Base-by-base conservation (phyloP, 1,140 invertebrate genomes). In the Coelopa frigida region DNA sequence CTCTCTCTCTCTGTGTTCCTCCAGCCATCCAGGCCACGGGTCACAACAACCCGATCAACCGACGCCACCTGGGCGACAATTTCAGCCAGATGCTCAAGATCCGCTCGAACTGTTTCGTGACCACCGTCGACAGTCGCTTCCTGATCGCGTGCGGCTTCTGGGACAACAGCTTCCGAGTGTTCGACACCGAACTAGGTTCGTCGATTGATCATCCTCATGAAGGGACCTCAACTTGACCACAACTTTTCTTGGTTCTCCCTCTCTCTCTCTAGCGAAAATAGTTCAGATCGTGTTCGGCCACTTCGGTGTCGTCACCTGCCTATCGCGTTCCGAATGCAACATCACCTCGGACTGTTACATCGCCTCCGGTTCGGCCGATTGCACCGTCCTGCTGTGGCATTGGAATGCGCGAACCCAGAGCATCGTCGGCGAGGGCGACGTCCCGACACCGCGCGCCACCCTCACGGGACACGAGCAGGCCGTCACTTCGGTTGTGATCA, bases 331-430 rank as follows among this genome's bases (percentile, higher is more conserved):
- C 8, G 96, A 99, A 70, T 97, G 94, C 70, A 98, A 96, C 71
- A 92, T 98, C 39, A 96, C 92, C 22, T 94, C 94, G 4, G 95
- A 99, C 72, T 99, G 94, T 71, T 99, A 98, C 72, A 86, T 99
- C 46, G 94, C 94, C 1, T 97, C 94, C 3, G 97, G 95, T 22
- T 94, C 91, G 27, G 88, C 94, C 8, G 97, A 99, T 71, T 98
- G 95, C 69, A 98, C 95, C 0, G 91, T 99, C 6, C 76, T 98
- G 35, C 72, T 99, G 4, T 99, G 96, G 96, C 94, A 98, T 59
- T 99, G 96, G 92, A 98, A 89, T 63, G 92, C 93, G 1, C 79
- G 94, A 37, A 91, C 89, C 32, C 92, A 95, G 68, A 91, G 89
- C 37, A 94, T 99, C 57, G 89, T 98, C 27, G 95, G 95, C 4